A percentile compares a stretch with the other conserved stretches of the same genome.
These are phyloP conservation scores for Pectinophora gossypiella DNA, from an alignment of 1,140 invertebrate species.

Conservation along the genomic window DNA sequence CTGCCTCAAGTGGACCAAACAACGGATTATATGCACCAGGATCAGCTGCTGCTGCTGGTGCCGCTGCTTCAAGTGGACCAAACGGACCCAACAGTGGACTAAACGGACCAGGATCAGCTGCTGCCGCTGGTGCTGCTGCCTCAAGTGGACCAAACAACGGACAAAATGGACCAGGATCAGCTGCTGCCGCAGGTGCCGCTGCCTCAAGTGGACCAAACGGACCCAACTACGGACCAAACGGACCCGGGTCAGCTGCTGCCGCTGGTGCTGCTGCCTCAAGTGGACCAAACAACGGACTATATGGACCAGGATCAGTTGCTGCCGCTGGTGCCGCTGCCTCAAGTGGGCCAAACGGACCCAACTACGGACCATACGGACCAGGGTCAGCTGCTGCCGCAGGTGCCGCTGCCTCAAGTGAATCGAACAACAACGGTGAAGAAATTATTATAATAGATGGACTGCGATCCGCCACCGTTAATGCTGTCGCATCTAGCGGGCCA, in stretches of 20 bases:
- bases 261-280: not conserved
- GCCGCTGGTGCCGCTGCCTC: not conserved
- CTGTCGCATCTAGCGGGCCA: not conserved
- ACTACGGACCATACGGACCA: not conserved
- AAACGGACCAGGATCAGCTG: not conserved
- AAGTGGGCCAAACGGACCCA: not conserved
- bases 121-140: not conserved
- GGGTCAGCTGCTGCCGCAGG: not conserved
- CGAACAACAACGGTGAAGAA: no score
- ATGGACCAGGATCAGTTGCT: not conserved
- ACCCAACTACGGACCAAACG: no score
- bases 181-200: no score
- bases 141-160: no score
- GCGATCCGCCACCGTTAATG: not conserved
- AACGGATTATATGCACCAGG: not conserved
- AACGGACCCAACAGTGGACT: not conserved
- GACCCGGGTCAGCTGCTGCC: not conserved
- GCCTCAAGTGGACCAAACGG: not conserved
- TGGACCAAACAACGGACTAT: not conserved
- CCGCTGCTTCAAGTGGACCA: not conserved
- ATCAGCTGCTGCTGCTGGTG: not conserved
- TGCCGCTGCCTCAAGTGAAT: not conserved
- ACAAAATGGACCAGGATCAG: no score
- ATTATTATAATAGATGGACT: not conserved
- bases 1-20: not conserved